Evolutionary conservation across 2,888 invertebrate species (phyloP).

Genomic region (Pycnomerus fuliginosus): DNA sequence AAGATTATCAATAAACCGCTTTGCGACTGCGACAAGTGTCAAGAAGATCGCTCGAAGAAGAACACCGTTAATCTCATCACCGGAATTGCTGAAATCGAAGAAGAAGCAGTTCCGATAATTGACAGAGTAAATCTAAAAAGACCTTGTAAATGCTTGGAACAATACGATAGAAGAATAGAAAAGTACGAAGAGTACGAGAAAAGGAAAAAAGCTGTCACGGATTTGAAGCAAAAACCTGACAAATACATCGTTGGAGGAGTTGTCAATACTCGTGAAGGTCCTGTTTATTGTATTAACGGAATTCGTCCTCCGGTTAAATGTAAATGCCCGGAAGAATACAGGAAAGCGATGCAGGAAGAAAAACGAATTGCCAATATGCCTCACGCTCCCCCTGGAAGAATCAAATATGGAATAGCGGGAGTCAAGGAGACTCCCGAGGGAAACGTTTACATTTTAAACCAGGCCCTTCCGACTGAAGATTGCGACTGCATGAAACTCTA

Average conservation of each 20-base stretch:
- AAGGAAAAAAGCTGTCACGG: slow-evolving; percentile 26
- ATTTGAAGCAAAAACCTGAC: slow-evolving; percentile 26
- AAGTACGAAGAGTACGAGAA: slow-evolving; percentile 31
- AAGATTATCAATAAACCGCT: slow-evolving; percentile 25
- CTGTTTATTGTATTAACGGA: slow-evolving; percentile 35
- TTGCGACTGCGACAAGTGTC: slow-evolving; percentile 34
- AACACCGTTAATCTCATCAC: slow-evolving; percentile 30
- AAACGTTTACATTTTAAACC: slow-evolving; percentile 42
- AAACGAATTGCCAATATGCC: slow-evolving; percentile 38
- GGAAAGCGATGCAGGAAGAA: slow-evolving; percentile 31
- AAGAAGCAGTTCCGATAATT: slow-evolving; percentile 24
- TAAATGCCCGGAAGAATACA: slow-evolving; percentile 29
- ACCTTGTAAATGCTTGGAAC: slow-evolving; percentile 17
- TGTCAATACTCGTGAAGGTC: slow-evolving; percentile 29
- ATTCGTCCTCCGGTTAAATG: slow-evolving; percentile 33
- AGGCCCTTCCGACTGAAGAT: slow-evolving; percentile 34
- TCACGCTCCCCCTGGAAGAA: slow-evolving; percentile 33
- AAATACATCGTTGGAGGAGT: slow-evolving; percentile 37
- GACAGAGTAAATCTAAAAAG: slow-evolving; percentile 17
- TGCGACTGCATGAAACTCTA: slow-evolving; percentile 45
- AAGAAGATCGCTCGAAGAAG: slow-evolving; percentile 22
- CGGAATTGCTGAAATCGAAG: slow-evolving; percentile 29
- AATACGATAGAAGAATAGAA: slow-evolving; percentile 28
- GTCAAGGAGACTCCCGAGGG: slow-evolving; percentile 42
- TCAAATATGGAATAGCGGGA: slow-evolving; percentile 43